Evolutionary conservation across 2,113 vertebrate genomes (phyloP).

Genomic region (Chunga burmeisteri): DNA sequence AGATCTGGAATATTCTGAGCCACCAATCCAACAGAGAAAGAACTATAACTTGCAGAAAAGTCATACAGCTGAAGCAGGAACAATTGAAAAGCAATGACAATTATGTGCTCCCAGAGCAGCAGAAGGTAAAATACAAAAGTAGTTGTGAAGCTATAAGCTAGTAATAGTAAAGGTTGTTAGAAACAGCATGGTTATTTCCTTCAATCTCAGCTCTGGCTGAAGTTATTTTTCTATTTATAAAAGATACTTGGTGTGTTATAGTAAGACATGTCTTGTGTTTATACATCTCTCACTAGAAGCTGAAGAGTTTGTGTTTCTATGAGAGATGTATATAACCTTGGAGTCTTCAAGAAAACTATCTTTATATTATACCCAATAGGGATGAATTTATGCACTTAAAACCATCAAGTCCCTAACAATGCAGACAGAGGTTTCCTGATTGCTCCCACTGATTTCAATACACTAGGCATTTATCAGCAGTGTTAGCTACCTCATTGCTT

Average conservation of each 20-base stretch:
- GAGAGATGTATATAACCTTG: not conserved
- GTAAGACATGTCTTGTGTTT: not conserved
- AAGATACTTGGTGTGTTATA: not conserved
- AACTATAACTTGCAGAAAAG: not conserved
- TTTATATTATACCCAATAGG: not conserved
- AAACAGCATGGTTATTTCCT: not conserved
- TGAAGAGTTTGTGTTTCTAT: not conserved
- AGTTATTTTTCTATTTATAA: conserved; percentile 20
- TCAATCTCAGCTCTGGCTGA: not conserved
- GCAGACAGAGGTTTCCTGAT: not conserved
- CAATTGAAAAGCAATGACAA: conserved; percentile 1
- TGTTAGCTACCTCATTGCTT: not conserved
- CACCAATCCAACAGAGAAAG: not conserved
- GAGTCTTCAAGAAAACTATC: not conserved
- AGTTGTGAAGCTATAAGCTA: not conserved
- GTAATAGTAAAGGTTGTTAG: not conserved
- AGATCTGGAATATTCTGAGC: not conserved
- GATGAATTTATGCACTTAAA: not conserved
- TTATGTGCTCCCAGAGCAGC: conserved; percentile 7
- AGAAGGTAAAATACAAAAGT: conserved; percentile 6
- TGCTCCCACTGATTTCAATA: not conserved
- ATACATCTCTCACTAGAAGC: not conserved
- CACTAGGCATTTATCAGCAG: not conserved
- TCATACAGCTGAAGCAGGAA: not conserved
- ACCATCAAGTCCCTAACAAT: not conserved